Conservation (phyloP, 2,797 vertebrate genomes). For the Calcarius lapponicus region DNA sequence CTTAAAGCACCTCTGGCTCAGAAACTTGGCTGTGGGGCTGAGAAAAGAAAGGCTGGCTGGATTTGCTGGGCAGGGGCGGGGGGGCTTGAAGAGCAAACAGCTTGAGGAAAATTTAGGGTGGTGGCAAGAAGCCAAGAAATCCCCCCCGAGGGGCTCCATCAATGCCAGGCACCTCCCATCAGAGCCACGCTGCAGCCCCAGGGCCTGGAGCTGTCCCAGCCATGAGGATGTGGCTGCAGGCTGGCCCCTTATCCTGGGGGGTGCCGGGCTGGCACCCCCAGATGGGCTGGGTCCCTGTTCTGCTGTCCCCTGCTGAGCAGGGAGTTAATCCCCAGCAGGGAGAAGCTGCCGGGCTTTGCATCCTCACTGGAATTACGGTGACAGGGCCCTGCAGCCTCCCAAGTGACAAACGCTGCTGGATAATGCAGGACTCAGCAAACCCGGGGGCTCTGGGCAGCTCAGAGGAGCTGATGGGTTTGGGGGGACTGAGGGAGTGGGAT, state of each 20-base stretch:
- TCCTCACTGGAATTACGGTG: not conserved
- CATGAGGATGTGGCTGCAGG: not conserved
- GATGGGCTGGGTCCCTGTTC: fast-evolving
- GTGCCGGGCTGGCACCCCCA: fast-evolving
- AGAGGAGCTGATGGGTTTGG: not conserved
- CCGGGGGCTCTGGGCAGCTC: not conserved
- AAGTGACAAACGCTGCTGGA: not conserved
- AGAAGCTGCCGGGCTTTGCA: not conserved
- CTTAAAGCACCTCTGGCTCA: slow-evolving; percentile 20
- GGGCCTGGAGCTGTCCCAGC: not conserved
- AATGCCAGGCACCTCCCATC: fast-evolving
- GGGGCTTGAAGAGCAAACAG: not conserved
- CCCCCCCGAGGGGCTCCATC: fast-evolving
- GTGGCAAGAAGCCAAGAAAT: not conserved
- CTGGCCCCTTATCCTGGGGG: fast-evolving
- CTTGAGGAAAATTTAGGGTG: not conserved
- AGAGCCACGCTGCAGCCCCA: fast-evolving
- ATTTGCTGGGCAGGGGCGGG: not conserved
- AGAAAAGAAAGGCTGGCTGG: not conserved
- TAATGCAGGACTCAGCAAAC: slow-evolving; percentile 13
- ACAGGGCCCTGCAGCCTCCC: not conserved
- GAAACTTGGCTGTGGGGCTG: not conserved
- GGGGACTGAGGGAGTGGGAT: not conserved
- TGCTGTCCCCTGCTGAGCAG: not conserved
- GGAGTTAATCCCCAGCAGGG: not conserved